phyloP scores from a whole-genome alignment of 2,113 vertebrate genomes.

The Laterallus jamaicensis region DNA sequence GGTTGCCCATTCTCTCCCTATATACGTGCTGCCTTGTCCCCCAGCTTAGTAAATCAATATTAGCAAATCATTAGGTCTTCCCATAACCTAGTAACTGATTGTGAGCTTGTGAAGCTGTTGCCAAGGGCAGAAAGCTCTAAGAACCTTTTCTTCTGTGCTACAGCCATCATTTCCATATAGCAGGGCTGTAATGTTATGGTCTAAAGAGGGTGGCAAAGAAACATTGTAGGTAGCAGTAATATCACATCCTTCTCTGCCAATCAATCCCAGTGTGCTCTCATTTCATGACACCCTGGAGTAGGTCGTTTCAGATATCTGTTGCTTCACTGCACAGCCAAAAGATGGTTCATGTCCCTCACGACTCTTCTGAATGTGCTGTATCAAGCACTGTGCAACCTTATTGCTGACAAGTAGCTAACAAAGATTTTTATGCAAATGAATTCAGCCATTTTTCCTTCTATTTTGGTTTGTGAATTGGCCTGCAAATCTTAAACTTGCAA shows the following conservation, averaged over 20 bases:
- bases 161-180: neutral
- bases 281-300: neutral
- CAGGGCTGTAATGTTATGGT: neutral
- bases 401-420: neutral
- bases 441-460: neutral
- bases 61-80: neutral
- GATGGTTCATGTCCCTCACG: neutral
- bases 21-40: neutral
- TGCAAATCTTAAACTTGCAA: neutral
- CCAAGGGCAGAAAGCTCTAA: neutral
- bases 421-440: neutral
- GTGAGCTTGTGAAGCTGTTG: neutral
- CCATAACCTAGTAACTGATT: neutral
- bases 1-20: neutral
- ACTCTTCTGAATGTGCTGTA: neutral
- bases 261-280: fast-evolving
- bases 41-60: neutral
- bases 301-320: neutral
- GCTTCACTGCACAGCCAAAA: neutral
- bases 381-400: neutral
- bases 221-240: neutral
- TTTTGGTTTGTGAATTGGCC: neutral
- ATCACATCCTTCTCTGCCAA: neutral
- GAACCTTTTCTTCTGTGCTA: neutral
- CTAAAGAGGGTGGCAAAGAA: neutral